These are phyloP conservation scores for Agrotis clavis DNA, from an alignment of 2,888 invertebrate genomes.

Conservation along the genomic window DNA sequence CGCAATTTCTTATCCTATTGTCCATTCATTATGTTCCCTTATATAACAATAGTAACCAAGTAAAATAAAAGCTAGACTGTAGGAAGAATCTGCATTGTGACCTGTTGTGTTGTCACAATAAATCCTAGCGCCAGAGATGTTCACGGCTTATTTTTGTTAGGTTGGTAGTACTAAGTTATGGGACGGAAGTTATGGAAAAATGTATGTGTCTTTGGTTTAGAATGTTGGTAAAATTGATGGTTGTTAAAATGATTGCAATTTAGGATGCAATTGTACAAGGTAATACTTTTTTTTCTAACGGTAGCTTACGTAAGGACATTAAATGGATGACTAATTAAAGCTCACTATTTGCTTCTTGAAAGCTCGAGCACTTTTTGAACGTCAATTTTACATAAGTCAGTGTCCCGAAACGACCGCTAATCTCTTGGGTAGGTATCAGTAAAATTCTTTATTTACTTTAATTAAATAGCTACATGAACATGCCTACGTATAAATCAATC, in stretches of 20 bases:
- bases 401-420: too few relatives aligned
- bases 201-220: not conserved
- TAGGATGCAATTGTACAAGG: too few relatives aligned
- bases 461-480: too few relatives aligned
- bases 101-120: constrained; percentile 59
- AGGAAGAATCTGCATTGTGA: constrained; percentile 61
- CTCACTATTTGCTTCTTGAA: too few relatives aligned
- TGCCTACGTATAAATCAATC: not conserved
- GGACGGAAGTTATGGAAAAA: constrained; percentile 26
- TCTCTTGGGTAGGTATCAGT: too few relatives aligned
- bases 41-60: constrained; percentile 20
- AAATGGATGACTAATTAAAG: too few relatives aligned
- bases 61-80: constrained; percentile 32
- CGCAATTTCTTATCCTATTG: constrained; percentile 11
- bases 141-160: constrained; percentile 54
- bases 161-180: constrained; percentile 39
- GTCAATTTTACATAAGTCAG: too few relatives aligned
- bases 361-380: too few relatives aligned
- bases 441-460: too few relatives aligned
- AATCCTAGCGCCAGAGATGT: constrained; percentile 47
- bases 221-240: not conserved
- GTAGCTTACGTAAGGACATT: too few relatives aligned
- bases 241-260: too few relatives aligned
- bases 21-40: constrained; percentile 40
- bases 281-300: too few relatives aligned